Base-by-base conservation (phyloP, 2,113 vertebrate species). In the Calyptomena viridis region DNA sequence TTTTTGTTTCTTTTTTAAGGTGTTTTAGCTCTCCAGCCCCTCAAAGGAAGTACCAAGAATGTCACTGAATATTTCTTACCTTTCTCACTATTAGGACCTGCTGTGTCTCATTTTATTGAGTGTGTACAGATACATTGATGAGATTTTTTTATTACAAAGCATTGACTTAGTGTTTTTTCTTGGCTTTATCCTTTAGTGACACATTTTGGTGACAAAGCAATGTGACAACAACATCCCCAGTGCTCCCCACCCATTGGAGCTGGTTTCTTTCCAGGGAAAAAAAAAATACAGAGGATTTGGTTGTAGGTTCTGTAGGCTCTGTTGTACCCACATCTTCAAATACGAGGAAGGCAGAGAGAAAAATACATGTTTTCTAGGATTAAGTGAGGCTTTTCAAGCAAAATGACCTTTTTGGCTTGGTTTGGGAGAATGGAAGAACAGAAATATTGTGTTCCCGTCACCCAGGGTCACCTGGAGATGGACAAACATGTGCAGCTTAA, bases 21-120 rank as follows among this genome's bases (percentile, higher is more conserved):
- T 93, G 14, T 84, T 96, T 95, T 58, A 83, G 21, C 67, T 94
- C 82, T 64, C 27, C 62, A 82, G 46, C 23, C 60, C 68, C 12
- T 91, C 72, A 90, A 69, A 82, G 22, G 46, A 88, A 69, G n/a
- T 39, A 22, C 63, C 13, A 69, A 67, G 81, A 28, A 47, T 5
- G 12, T 74, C 6, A 6, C 55, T 44, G 40, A 84, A 24, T 64
- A 42, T 47, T 87, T 79, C 58, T 47, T 37, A 16, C 15, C 30
- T 69, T 72, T 31, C 35, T 27, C 13, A 13, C 10, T 60, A 1
- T 28, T 27, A 11, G 24, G 58, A 22, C 44, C 63, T 31, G 22
- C 50, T 62, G 44, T 2, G 4, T 39, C 50, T 67, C 14, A 1
- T 52, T 91, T 82, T 71, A 55, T 81, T 33, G 2, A 1, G 35